These are phyloP conservation scores for Microplitis manilae DNA, from an alignment of 2,888 invertebrate species.

Conservation along the genomic window DNA sequence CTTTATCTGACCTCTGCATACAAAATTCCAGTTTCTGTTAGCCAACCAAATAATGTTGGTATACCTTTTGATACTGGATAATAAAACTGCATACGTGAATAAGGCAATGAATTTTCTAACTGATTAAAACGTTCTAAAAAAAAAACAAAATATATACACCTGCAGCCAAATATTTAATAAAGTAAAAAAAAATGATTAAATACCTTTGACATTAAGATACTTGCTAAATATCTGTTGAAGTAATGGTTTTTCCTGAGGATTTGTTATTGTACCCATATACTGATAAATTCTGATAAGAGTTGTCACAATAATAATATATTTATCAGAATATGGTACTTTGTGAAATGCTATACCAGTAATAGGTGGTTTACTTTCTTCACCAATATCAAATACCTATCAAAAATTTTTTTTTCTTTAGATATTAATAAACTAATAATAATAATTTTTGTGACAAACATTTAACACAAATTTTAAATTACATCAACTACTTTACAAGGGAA, in stretches of 20 bases:
- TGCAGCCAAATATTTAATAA: background rate
- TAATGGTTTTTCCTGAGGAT: slow-evolving; percentile 84
- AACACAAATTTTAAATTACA: slow-evolving; percentile 3
- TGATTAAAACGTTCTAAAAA: slow-evolving; percentile 77
- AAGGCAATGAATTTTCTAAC: slow-evolving; percentile 80
- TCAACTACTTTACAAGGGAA: background rate
- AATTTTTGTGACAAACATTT: background rate
- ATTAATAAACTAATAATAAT: background rate
- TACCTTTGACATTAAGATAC: slow-evolving; percentile 82
- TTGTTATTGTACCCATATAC: slow-evolving; percentile 83
- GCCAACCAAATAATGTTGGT: slow-evolving; percentile 90
- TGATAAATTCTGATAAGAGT: slow-evolving; percentile 90
- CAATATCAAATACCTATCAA: slow-evolving; percentile 88
- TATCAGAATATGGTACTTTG: slow-evolving; percentile 80
- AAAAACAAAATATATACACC: background rate
- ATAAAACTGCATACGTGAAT: slow-evolving; percentile 86
- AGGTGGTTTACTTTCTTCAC: slow-evolving; percentile 82
- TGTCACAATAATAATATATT: slow-evolving; percentile 87
- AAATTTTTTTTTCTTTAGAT: background rate
- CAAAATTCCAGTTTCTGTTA: slow-evolving; percentile 87
- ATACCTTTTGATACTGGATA: slow-evolving; percentile 78
- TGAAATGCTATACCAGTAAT: slow-evolving; percentile 93
- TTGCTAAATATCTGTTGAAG: slow-evolving; percentile 85
- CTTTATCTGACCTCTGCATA: slow-evolving; percentile 79
- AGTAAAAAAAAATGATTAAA: slow-evolving; percentile 1